Base-by-base conservation (phyloP, 2,888 invertebrate genomes). In the Trichacis sp. region DNA sequence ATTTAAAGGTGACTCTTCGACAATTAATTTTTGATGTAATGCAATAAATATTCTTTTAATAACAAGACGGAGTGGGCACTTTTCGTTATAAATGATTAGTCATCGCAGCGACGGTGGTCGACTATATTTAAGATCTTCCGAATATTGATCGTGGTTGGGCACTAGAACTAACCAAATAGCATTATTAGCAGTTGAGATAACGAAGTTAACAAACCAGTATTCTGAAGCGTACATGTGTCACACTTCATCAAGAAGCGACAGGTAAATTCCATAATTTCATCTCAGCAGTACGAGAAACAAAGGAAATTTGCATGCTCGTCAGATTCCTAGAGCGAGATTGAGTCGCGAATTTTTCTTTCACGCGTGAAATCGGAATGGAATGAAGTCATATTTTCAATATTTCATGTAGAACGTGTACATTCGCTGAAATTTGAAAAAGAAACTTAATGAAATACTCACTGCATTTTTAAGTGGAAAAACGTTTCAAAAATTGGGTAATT, bases 171-270 rank as follows among this genome's bases (percentile, higher is more conserved):
- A 40, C 40, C 15, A 9, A 15, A 40, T 40, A 15, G 14, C 40
- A 15, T 40, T 40, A 40, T 40, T 40, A 9, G 15, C 40, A 5
- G 40, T 40, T 40, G 4, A 4, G 9, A 15, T 40, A 40, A 40
- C 40, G 14, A 40, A 15, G 40, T 40, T 15, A 40, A 40, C 40
- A 15, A 40, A 40, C 33, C 33, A 33, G 2, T 33, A 33, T 33
- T 33, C 33, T n/a, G 12, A n/a, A 12, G 15, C 4, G 40, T 15
- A 15, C 40, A 40, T 12, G 15, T 40, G 40, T 40, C 40, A 40
- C 40, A 40, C 40, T 40, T 40, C 40, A 40, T 40, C 40, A 40
- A 40, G 40, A 15, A 40, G 15, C 40, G 15, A 14, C 14, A 15
- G 40, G 1, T 2, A 40, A 40, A 40, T 40, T 40, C 40, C 40